These are phyloP conservation scores for Cyanoderma ruficeps DNA, from an alignment of 2,113 vertebrate species.

Conservation along the genomic window DNA sequence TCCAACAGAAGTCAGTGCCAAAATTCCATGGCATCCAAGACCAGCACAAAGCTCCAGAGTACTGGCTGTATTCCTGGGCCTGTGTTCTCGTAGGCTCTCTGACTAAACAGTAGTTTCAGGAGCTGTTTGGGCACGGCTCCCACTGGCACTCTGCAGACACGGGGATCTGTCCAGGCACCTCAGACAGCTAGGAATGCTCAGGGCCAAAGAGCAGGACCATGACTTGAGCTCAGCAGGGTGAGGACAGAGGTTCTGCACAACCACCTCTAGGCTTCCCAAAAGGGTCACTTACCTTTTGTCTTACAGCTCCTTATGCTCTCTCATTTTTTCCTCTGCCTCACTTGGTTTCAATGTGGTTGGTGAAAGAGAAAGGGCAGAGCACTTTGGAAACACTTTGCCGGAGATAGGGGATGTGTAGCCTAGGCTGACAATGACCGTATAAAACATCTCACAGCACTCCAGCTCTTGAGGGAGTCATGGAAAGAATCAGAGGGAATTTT, in stretches of 20 bases:
- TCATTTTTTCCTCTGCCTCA: not conserved
- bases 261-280: not conserved
- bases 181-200: not conserved
- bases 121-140: not conserved
- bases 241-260: not conserved
- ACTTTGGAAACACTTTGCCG: not conserved
- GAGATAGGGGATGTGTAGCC: not conserved
- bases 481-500: not conserved
- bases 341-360: not conserved
- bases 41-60: not conserved
- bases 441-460: not conserved
- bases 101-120: not conserved
- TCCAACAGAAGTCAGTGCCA: constrained; percentile 21
- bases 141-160: not conserved
- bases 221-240: not conserved
- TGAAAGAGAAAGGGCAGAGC: not conserved
- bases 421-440: not conserved
- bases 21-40: constrained; percentile 40
- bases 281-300: not conserved
- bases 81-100: not conserved
- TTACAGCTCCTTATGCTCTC: not conserved
- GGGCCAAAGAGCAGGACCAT: not conserved
- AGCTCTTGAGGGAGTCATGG: not conserved
- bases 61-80: not conserved
- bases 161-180: not conserved